phyloP scores from a whole-genome alignment of 92 coral and sea anemone genomes.

The Ricordea florida region DNA sequence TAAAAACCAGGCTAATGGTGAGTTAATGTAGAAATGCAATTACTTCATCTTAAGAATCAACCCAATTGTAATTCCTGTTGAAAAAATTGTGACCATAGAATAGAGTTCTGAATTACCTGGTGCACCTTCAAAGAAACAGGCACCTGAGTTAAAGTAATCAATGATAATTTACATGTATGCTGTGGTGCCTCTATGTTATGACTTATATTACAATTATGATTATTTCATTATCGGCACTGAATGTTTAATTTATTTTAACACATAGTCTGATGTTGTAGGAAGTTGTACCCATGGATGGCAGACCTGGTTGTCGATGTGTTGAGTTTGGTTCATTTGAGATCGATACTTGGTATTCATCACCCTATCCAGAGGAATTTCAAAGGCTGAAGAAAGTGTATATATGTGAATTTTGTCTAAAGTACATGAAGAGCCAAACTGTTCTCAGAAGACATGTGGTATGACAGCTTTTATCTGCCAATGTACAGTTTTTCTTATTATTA shows the following conservation, averaged over 20 bases:
- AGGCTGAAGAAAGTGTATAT: conserved; percentile 89
- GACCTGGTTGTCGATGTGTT: conserved; percentile 79
- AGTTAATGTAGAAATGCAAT: no score
- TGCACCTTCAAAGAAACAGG: no score
- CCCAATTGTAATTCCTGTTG: no score
- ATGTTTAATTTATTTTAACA: no score
- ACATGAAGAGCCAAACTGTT: conserved; percentile 91
- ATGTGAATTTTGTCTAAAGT: conserved; percentile 98
- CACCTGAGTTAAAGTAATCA: no score
- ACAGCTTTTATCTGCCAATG: no score
- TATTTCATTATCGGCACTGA: background rate
- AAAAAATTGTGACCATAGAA: no score
- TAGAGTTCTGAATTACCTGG: no score
- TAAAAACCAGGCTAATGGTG: no score
- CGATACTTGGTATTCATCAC: conserved; percentile 98
- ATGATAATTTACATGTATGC: background rate
- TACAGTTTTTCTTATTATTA: background rate
- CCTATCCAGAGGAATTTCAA: conserved; percentile 95
- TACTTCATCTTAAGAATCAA: no score
- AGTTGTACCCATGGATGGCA: conserved; percentile 59
- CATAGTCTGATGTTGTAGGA: conserved; percentile 24
- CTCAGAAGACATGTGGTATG: conserved; percentile 95
- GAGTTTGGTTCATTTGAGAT: conserved; percentile 90
- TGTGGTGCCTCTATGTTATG: background rate
- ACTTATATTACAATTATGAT: background rate